Percentiles rank a stretch among this genome's conserved stretches.
Evolutionary conservation across 2,113 vertebrate species (phyloP).

Genomic region (Nothoprocta perdicaria): DNA sequence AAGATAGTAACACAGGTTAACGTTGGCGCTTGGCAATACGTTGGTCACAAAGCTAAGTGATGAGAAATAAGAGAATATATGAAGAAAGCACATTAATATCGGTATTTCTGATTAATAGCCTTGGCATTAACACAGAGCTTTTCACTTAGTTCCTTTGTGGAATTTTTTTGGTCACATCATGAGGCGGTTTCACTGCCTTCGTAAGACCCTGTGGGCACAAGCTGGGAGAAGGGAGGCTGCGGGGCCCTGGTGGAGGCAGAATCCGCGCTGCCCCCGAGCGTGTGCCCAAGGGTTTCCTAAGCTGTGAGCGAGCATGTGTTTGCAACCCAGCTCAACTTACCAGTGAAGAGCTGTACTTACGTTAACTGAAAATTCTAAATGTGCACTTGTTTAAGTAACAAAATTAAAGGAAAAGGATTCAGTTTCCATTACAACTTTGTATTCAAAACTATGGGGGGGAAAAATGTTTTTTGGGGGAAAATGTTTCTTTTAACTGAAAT

Average conservation of each 20-base stretch:
- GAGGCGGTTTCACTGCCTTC: not conserved
- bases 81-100: not conserved
- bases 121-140: constrained; percentile 1
- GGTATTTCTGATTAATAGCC: constrained; percentile 15
- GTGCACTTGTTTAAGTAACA: not conserved
- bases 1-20: not conserved
- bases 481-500: not conserved
- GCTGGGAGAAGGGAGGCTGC: fast-evolving
- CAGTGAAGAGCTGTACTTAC: not conserved
- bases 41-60: not conserved
- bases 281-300: not conserved
- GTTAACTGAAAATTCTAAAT: not conserved
- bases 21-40: not conserved
- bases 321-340: not conserved
- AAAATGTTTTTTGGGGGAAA: not conserved
- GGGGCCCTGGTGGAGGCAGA: not conserved
- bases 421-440: not conserved
- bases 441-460: not conserved
- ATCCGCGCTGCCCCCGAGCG: not conserved
- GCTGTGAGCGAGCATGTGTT: not conserved
- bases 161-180: not conserved
- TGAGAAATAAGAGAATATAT: constrained; percentile 14
- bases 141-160: not conserved
- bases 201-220: not conserved
- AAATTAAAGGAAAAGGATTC: not conserved